These are phyloP conservation scores for Chiroxiphia lanceolata DNA, from an alignment of 2,797 vertebrate species.

Conservation along the genomic window DNA sequence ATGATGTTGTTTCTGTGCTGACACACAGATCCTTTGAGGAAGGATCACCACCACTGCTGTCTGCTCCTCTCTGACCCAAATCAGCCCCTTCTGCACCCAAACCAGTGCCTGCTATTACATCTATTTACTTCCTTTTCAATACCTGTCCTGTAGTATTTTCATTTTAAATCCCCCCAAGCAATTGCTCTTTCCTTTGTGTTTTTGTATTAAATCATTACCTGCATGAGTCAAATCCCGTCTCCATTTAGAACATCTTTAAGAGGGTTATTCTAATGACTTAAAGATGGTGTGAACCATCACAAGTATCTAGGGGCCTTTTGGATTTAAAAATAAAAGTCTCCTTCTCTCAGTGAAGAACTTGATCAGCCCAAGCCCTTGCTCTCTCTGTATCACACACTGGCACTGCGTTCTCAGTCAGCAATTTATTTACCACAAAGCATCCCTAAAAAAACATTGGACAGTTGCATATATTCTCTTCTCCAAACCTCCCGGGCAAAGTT, in stretches of 20 bases:
- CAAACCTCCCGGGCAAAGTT: background rate
- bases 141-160: background rate
- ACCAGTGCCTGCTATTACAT: background rate
- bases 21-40: background rate
- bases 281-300: constrained; percentile 19
- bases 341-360: background rate
- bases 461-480: background rate
- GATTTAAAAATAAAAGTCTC: constrained; percentile 43
- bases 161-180: background rate
- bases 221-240: constrained; percentile 50
- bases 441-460: background rate
- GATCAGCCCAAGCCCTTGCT: background rate
- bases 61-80: background rate
- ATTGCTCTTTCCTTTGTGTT: constrained; percentile 26
- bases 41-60: background rate
- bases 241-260: constrained; percentile 49
- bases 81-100: background rate
- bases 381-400: background rate
- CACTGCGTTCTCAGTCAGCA: background rate
- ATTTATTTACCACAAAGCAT: background rate
- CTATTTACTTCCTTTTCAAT: background rate
- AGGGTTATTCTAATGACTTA: constrained; percentile 59
- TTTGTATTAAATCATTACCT: constrained; percentile 34
- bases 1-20: background rate
- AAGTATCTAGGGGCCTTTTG: background rate